A percentile compares a stretch with the other conserved stretches of the same genome.
These are phyloP conservation scores for Daubentonia madagascariensis DNA, from an alignment of 2,113 vertebrate species.

Conservation along the genomic window DNA sequence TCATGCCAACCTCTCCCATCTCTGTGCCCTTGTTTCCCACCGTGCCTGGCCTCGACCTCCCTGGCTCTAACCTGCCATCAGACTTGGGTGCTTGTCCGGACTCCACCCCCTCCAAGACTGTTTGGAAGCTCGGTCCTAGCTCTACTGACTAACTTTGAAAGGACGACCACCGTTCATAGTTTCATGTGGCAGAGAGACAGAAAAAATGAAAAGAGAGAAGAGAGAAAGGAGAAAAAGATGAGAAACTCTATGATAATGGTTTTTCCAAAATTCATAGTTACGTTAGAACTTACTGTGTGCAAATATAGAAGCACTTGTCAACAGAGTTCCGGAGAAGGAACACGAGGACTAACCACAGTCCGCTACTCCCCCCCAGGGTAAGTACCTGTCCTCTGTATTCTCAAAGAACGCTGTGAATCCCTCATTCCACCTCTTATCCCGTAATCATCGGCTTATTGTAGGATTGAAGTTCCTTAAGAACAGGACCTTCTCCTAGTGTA, in stretches of 20 bases:
- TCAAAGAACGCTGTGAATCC: neutral
- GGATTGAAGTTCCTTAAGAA: neutral
- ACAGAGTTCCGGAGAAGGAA: neutral
- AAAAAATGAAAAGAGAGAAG: neutral
- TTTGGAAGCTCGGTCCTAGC: neutral
- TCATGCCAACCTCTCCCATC: neutral
- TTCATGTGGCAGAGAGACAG: neutral
- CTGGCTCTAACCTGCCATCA: neutral
- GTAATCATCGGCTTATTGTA: neutral
- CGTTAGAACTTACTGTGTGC: neutral
- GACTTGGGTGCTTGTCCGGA: neutral
- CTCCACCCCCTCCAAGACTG: neutral
- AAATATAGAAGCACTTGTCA: neutral
- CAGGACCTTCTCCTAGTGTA: neutral
- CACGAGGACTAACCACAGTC: no score
- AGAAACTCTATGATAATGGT: neutral
- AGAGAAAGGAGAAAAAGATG: neutral
- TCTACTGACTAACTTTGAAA: neutral
- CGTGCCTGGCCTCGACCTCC: fast-evolving
- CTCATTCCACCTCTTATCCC: neutral
- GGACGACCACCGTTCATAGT: neutral
- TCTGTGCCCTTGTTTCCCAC: neutral
- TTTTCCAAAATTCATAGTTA: neutral
- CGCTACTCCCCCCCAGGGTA: fast-evolving
- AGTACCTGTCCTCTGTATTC: neutral